Evolutionary conservation across 2,113 vertebrate genomes (phyloP).

Genomic region (Actenoides lindsayi): DNA sequence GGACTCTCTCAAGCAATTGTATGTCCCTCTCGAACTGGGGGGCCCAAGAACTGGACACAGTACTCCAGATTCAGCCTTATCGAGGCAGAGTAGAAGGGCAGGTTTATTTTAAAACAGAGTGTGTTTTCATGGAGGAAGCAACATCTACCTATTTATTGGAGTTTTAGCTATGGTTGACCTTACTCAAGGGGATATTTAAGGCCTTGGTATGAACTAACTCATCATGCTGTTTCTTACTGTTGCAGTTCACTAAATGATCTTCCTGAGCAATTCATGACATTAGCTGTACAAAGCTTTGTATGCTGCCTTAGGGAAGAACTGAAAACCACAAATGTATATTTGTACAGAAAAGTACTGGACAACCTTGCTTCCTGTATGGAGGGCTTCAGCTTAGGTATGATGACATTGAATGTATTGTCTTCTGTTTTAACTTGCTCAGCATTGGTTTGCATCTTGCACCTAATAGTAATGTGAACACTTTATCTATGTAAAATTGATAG

Average conservation of each 20-base stretch:
- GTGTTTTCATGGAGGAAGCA: neutral
- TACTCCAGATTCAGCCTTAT: too few relatives aligned
- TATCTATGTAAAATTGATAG: neutral
- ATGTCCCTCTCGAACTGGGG: too few relatives aligned
- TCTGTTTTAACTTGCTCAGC: neutral
- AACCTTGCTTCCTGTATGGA: conserved; percentile 87
- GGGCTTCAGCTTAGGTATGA: conserved; percentile 84
- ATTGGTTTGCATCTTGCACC: neutral
- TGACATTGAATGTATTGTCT: neutral
- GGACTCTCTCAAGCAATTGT: too few relatives aligned
- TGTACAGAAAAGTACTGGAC: conserved; percentile 80
- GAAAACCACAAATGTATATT: conserved; percentile 67
- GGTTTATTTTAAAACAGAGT: neutral
- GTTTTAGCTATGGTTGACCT: neutral
- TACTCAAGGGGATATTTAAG: neutral
- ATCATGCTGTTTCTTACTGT: neutral
- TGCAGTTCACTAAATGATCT: conserved; percentile 83
- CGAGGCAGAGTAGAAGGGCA: too few relatives aligned
- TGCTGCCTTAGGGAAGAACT: conserved; percentile 80
- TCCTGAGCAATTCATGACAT: conserved; percentile 73
- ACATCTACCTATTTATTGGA: accelerated
- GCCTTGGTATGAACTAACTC: neutral
- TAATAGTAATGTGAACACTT: neutral
- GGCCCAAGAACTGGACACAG: too few relatives aligned
- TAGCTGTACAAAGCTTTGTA: conserved; percentile 75